phyloP scores from a whole-genome alignment of 2,888 invertebrate genomes.

The Teleogryllus oceanicus region DNA sequence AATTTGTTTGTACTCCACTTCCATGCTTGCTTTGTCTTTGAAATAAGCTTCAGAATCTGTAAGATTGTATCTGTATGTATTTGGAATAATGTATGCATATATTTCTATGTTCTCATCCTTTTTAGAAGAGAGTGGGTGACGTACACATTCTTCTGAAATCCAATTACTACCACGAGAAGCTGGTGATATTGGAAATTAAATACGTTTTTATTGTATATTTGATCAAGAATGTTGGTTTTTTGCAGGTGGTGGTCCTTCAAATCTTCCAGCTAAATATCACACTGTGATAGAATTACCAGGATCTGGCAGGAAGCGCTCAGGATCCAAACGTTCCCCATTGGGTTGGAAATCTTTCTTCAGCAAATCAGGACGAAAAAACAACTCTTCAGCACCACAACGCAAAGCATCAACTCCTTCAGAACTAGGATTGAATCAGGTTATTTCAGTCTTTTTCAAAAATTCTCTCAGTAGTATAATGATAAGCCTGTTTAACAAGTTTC shows the following conservation, averaged over 20 bases:
- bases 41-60: too few relatives aligned
- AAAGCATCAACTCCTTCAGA: conserved; percentile 53
- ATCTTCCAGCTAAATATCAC: conserved; percentile 78
- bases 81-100: too few relatives aligned
- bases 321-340: conserved; percentile 65
- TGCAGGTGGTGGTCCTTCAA: conserved; percentile 66
- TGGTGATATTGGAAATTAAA: not conserved
- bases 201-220: not conserved
- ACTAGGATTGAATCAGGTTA: conserved; percentile 40
- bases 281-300: conserved; percentile 84
- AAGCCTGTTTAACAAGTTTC: not conserved
- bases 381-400: conserved; percentile 41
- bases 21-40: too few relatives aligned
- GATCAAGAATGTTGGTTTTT: too few relatives aligned
- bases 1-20: too few relatives aligned
- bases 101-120: too few relatives aligned
- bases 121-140: too few relatives aligned
- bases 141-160: too few relatives aligned
- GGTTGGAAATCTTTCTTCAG: conserved; percentile 78
- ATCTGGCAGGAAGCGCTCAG: conserved; percentile 55
- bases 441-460: not conserved
- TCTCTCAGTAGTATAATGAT: not conserved
- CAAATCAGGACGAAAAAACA: conserved; percentile 43
- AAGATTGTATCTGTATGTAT: too few relatives aligned
- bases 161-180: too few relatives aligned